Evolutionary conservation across 2,797 vertebrate genomes (phyloP).

Genomic region (Synanceia verrucosa): DNA sequence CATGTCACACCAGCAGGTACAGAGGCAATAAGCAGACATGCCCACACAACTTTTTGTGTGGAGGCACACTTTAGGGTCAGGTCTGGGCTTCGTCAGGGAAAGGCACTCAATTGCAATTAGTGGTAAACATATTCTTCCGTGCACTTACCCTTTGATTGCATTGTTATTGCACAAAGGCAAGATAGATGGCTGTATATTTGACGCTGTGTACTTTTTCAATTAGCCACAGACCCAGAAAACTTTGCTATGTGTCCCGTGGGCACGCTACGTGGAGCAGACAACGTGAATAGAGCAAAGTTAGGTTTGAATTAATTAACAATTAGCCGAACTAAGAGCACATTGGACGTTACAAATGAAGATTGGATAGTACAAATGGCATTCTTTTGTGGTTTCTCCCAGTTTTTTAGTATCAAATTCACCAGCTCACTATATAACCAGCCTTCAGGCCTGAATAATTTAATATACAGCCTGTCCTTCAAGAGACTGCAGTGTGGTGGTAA

Average conservation of each 20-base stretch:
- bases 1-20: conserved; percentile 3
- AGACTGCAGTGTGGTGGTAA: conserved; percentile 20
- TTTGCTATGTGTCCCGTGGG: conserved; percentile 56
- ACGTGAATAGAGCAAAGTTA: conserved; percentile 47
- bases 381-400: conserved; percentile 24
- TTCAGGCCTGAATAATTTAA: conserved; percentile 37
- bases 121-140: conserved; percentile 74
- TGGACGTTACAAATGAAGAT: conserved; percentile 59
- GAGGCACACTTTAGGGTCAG: conserved; percentile 54
- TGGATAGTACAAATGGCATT: conserved; percentile 47
- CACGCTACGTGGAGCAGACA: conserved; percentile 29
- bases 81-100: conserved; percentile 75
- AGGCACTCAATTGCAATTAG: conserved; percentile 80
- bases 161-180: conserved; percentile 75
- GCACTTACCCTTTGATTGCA: conserved; percentile 77
- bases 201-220: conserved; percentile 75
- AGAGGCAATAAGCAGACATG: conserved; percentile 20
- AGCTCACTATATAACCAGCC: conserved; percentile 7
- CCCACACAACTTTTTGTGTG: conserved; percentile 23
- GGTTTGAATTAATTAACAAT: conserved; percentile 67
- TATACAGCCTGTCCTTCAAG: conserved; percentile 20
- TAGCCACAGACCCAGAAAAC: conserved; percentile 45
- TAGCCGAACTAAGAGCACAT: conserved; percentile 56
- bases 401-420: conserved; percentile 24
- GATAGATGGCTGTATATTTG: conserved; percentile 69